Percentiles rank a stretch among this genome's conserved stretches.
Conservation (phyloP, 2,113 vertebrate species). For the Chaetodon trifascialis region DNA sequence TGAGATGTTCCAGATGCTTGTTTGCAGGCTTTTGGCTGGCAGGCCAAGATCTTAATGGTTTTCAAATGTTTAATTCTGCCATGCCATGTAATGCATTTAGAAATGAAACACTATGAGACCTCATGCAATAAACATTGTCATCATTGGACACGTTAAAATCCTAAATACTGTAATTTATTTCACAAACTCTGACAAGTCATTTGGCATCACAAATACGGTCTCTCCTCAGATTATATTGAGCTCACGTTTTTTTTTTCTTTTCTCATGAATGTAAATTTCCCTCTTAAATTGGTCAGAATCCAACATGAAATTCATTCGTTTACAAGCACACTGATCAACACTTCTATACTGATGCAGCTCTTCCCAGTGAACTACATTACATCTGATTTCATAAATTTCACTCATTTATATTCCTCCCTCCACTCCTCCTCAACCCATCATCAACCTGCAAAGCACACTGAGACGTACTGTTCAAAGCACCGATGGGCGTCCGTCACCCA, state of each 20-base stretch:
- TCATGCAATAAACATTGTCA: conserved; percentile 45
- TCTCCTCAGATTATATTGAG: conserved; percentile 73
- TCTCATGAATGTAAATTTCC: conserved; percentile 79
- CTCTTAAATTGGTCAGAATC: conserved; percentile 72
- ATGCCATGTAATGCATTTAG: conserved; percentile 32
- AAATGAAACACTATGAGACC: conserved; percentile 23
- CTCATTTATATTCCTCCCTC: conserved; percentile 52
- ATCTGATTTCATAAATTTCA: conserved; percentile 59
- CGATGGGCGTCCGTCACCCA: conserved; percentile 40
- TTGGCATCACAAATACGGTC: conserved; percentile 83
- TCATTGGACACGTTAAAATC: conserved; percentile 68
- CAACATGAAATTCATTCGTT: conserved; percentile 64
- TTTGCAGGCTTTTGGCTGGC: conserved; percentile 46
- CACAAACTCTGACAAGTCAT: conserved; percentile 81
- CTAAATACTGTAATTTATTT: conserved; percentile 82
- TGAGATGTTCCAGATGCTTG: conserved; percentile 72
- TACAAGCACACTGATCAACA: conserved; percentile 71
- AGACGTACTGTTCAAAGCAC: conserved; percentile 71
- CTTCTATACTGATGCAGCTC: conserved; percentile 69
- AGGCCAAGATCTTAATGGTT: conserved; percentile 53
- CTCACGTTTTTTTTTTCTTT: conserved; percentile 63
- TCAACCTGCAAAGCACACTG: conserved; percentile 73
- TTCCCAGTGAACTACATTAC: conserved; percentile 77
- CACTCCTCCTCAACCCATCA: conserved; percentile 58
- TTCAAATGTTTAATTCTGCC: conserved; percentile 52